phyloP scores from a whole-genome alignment of 2,113 vertebrate genomes.

The Epinephelus cyanopodus region DNA sequence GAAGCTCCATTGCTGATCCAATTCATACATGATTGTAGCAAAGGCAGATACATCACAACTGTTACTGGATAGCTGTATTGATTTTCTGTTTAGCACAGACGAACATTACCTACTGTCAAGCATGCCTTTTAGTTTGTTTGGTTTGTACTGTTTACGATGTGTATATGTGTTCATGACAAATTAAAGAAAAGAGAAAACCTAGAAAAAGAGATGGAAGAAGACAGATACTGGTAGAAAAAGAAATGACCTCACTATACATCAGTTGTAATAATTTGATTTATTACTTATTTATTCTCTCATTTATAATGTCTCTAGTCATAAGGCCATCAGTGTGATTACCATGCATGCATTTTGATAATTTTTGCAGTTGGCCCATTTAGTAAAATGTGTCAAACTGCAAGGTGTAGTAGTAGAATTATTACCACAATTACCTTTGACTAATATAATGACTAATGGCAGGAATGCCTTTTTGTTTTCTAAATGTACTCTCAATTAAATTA shows the following conservation, averaged over 20 bases:
- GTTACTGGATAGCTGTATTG: background rate
- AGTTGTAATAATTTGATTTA: background rate
- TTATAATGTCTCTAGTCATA: background rate
- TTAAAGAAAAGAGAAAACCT: background rate
- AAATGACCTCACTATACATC: background rate
- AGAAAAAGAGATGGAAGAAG: background rate
- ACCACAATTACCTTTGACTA: background rate
- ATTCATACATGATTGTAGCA: background rate
- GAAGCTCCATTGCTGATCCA: background rate
- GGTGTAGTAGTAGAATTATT: background rate
- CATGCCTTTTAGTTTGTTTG: background rate
- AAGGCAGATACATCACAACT: background rate
- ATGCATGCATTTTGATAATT: background rate
- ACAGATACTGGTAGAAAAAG: background rate
- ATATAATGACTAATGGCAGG: background rate
- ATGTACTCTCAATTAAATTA: background rate
- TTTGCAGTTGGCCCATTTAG: background rate
- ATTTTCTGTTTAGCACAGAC: background rate
- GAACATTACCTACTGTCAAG: background rate
- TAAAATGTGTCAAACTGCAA: background rate
- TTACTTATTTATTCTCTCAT: background rate
- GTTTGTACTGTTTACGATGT: background rate
- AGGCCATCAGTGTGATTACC: background rate
- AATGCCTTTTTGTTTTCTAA: conserved; percentile 1
- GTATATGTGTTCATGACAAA: background rate